phyloP scores from a whole-genome alignment of 2,797 vertebrate species.

The Perodicticus potto region DNA sequence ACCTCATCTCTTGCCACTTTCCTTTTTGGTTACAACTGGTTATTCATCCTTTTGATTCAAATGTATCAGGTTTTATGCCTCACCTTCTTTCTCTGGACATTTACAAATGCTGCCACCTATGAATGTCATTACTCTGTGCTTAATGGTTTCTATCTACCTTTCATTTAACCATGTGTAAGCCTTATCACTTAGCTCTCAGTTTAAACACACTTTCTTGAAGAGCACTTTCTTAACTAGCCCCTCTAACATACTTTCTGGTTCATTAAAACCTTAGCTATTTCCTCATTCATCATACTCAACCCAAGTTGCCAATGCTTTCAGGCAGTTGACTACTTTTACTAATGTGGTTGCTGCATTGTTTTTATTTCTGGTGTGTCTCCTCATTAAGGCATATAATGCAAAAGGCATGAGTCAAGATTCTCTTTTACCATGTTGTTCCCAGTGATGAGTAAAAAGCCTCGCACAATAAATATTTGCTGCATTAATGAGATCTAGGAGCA shows the following conservation, averaged over 20 bases:
- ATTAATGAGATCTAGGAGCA: not conserved
- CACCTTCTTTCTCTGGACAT: not conserved
- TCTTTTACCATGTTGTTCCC: not conserved
- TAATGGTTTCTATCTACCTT: too few species aligned
- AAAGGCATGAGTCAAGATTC: not conserved
- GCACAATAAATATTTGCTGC: constrained; percentile 23
- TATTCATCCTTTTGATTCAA: not conserved
- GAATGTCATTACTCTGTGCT: not conserved
- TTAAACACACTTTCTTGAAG: not conserved
- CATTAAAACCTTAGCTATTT: not conserved
- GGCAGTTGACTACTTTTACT: not conserved
- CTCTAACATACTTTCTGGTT: not conserved
- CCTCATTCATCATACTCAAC: not conserved
- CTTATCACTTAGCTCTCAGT: not conserved
- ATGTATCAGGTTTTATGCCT: not conserved
- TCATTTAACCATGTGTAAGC: too few species aligned
- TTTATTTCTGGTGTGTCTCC: not conserved
- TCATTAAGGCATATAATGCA: not conserved
- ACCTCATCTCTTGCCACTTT: not conserved
- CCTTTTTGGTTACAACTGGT: not conserved
- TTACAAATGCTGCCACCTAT: too few species aligned
- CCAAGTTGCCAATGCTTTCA: not conserved
- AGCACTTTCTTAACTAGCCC: not conserved
- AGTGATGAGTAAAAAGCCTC: not conserved
- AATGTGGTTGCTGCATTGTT: not conserved